Evolutionary conservation across 1,140 invertebrate genomes (phyloP).

Genomic region (Maniola jurtina): DNA sequence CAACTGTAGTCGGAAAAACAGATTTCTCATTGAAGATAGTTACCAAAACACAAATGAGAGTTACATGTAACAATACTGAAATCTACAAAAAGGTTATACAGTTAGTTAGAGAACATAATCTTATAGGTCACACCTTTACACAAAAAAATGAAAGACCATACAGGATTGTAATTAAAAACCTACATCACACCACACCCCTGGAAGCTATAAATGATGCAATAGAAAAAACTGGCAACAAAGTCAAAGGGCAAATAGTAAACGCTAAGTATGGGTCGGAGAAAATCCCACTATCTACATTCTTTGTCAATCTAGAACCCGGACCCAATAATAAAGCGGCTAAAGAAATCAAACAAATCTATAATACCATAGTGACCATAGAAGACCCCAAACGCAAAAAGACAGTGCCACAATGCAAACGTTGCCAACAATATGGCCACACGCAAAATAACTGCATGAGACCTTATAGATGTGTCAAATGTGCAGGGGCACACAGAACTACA

Average conservation of each 20-base stretch:
- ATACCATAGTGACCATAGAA: neutral
- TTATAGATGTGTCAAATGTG: slow-evolving; percentile 7
- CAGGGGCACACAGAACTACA: neutral
- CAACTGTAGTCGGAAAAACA: neutral
- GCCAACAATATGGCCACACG: slow-evolving; percentile 9
- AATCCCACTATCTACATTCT: neutral
- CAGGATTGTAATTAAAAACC: slow-evolving; percentile 1
- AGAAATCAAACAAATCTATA: neutral
- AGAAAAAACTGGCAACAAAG: neutral
- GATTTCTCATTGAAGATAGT: neutral
- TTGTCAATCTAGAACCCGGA: neutral
- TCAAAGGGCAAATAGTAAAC: neutral
- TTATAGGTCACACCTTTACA: neutral
- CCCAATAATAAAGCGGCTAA: neutral
- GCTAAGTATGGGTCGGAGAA: neutral
- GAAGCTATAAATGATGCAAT: neutral
- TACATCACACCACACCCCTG: neutral
- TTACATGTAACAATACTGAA: neutral
- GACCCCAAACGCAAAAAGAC: neutral
- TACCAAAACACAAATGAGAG: neutral
- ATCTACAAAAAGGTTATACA: neutral
- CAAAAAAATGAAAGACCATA: neutral
- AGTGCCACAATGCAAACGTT: neutral
- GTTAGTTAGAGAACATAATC: neutral
- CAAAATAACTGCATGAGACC: slow-evolving; percentile 5